Conservation (phyloP, 1,140 invertebrate genomes). For the Potamilus streckersoni region DNA sequence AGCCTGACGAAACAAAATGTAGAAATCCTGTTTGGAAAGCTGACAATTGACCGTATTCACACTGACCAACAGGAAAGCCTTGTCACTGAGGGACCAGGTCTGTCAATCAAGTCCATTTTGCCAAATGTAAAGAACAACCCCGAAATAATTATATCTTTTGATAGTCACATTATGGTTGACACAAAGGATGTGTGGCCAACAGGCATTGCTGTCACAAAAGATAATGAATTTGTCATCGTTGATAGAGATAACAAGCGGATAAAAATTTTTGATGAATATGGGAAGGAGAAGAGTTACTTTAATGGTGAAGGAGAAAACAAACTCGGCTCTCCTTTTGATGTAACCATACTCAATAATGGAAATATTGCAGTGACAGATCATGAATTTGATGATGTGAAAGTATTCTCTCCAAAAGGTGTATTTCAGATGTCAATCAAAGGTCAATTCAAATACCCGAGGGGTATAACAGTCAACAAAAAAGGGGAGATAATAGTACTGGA, state of each 20-base stretch:
- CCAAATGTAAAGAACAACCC: constrained; percentile 42
- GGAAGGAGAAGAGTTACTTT: constrained; percentile 41
- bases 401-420: constrained; percentile 50
- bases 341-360: constrained; percentile 50
- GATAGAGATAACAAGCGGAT: constrained; percentile 61
- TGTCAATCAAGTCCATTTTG: constrained; percentile 42
- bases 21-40: constrained; percentile 49
- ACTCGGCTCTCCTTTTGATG: constrained; percentile 57
- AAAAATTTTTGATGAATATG: constrained; percentile 52
- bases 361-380: constrained; percentile 62
- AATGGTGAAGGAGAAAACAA: constrained; percentile 41
- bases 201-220: constrained; percentile 44
- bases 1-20: constrained; percentile 43
- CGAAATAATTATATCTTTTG: constrained; percentile 37
- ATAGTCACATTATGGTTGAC: constrained; percentile 36
- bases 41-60: constrained; percentile 37
- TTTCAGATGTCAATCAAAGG: constrained; percentile 45
- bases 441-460: constrained; percentile 59
- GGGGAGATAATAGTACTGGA: constrained; percentile 61
- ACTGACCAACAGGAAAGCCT: constrained; percentile 34
- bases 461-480: constrained; percentile 51
- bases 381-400: constrained; percentile 55
- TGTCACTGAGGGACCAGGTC: constrained; percentile 15
- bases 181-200: constrained; percentile 59
- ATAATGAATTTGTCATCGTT: constrained; percentile 47